Percentiles rank a stretch among this genome's conserved stretches.
These are phyloP conservation scores for Cyprinodon variegatus DNA, from an alignment of 2,113 vertebrate genomes.

Conservation along the genomic window DNA sequence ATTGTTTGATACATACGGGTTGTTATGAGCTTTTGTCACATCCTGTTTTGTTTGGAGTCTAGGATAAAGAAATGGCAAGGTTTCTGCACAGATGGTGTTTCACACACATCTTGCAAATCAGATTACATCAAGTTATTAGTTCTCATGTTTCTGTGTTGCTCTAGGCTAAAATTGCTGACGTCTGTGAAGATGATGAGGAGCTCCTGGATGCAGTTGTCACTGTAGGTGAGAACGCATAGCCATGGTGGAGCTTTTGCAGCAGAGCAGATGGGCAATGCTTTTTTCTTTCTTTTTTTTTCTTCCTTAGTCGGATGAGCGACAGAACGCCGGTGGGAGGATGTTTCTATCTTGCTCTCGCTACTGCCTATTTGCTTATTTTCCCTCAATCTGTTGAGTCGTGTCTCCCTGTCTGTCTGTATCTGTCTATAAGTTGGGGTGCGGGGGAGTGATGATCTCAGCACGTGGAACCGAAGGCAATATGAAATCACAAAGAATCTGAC, in stretches of 20 bases:
- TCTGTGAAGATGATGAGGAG: conserved; percentile 19
- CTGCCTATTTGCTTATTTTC: conserved; percentile 48
- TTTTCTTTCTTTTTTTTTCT: background rate
- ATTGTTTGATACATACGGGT: background rate
- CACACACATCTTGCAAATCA: conserved; percentile 7
- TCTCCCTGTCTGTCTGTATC: conserved; percentile 10
- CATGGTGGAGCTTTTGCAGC: conserved; percentile 7
- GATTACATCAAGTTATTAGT: conserved; percentile 28
- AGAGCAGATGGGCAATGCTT: conserved; percentile 54
- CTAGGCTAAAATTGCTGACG: background rate
- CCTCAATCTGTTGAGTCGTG: conserved; percentile 52
- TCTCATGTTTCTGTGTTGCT: background rate
- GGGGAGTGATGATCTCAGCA: conserved; percentile 27
- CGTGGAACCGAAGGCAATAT: conserved; percentile 15
- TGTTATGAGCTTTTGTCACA: background rate
- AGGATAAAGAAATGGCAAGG: background rate
- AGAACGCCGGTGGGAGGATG: conserved; percentile 61
- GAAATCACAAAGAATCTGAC: conserved; percentile 12
- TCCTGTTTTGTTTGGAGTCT: background rate
- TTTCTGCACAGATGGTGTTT: conserved; percentile 24
- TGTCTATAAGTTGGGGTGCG: conserved; percentile 14
- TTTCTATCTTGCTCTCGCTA: conserved; percentile 37
- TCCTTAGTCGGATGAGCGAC: conserved; percentile 37
- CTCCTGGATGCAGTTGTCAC: conserved; percentile 5
- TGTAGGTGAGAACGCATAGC: conserved; percentile 39